Evolutionary conservation across 2,113 vertebrate genomes (phyloP).

Genomic region (Xiphophorus maculatus): DNA sequence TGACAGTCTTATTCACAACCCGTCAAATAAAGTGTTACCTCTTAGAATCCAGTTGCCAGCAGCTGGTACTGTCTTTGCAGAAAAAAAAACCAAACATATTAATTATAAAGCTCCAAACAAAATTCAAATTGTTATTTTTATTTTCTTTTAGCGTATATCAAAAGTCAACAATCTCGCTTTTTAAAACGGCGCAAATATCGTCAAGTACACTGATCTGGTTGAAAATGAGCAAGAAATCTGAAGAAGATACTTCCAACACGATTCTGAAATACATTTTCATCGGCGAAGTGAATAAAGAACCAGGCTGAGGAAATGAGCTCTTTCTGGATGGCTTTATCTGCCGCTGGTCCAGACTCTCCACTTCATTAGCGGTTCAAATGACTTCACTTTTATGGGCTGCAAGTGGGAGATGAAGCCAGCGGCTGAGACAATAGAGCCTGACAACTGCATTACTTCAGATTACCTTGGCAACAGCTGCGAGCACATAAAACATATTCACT

Average conservation of each 20-base stretch:
- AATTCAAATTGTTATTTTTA: neutral
- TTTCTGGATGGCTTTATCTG: conserved; percentile 64
- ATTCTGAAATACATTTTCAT: neutral
- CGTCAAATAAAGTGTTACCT: no score
- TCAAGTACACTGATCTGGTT: neutral
- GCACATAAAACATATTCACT: conserved; percentile 67
- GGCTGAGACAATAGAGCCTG: conserved; percentile 70
- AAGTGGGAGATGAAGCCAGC: conserved; percentile 66
- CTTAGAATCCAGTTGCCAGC: no score
- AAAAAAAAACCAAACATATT: neutral
- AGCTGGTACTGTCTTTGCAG: neutral
- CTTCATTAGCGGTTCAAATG: conserved; percentile 77
- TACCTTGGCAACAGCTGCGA: conserved; percentile 69
- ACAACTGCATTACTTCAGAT: conserved; percentile 75
- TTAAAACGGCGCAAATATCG: neutral
- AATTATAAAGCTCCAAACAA: neutral
- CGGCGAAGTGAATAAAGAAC: conserved; percentile 36
- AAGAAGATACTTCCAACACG: neutral
- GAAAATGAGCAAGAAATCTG: neutral
- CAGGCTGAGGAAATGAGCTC: conserved; percentile 33
- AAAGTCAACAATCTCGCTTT: neutral
- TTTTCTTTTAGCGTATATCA: neutral
- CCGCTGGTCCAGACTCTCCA: conserved; percentile 62
- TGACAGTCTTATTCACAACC: no score
- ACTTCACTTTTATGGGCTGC: conserved; percentile 71